Base-by-base conservation (phyloP, 2,888 invertebrate species). In the Meliscaeva auricollis region DNA sequence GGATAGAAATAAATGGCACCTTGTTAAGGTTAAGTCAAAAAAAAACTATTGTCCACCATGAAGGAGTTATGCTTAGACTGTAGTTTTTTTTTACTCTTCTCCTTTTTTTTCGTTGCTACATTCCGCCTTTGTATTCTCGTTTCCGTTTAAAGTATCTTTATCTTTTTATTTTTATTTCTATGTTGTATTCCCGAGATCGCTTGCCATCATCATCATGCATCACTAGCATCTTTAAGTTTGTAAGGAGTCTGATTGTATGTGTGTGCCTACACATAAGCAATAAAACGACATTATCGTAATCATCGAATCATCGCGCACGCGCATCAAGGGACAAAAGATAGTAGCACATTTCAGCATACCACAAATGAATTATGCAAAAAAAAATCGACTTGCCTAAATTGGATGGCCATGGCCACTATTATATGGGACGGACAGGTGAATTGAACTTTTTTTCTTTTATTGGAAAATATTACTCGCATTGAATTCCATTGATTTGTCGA, bases 1-100 rank as follows among this genome's bases (percentile, higher is more conserved):
- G 68, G 58, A 58, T 74, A 68, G 60, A 68, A 68, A 74, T 80
- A 80, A 74, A 60, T 80, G 68, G 79, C 74, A 80, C 74, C 74
- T 74, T 74, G 74, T 74, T 79, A 58, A 26, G 73, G 79, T 74
- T 66, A 66, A 74, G 50, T 58, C 60, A 66, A 68, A 80, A 74
- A 66, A 68, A 80, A 74, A 80, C 79, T 74, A 50, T 72, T 78
- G 66, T 68, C 48, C 22, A 68, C 50, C 58, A 58, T 11, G 56
- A 60, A 66, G 48, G 66, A 79, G 56, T 58, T 26, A 68, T 26
- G 58, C 22, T 60, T 41, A 17, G 11, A 58, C 38, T 41, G 38
- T 0, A 26, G 26, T 26, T 26, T 26, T 26, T 26, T 26, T 26
- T 26, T 26, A 2, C 4, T 22, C 13, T 60, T 22, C 15, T 35